Base-by-base conservation (phyloP, 2,797 vertebrate genomes). In the Ctenopoma kingsleyae region DNA sequence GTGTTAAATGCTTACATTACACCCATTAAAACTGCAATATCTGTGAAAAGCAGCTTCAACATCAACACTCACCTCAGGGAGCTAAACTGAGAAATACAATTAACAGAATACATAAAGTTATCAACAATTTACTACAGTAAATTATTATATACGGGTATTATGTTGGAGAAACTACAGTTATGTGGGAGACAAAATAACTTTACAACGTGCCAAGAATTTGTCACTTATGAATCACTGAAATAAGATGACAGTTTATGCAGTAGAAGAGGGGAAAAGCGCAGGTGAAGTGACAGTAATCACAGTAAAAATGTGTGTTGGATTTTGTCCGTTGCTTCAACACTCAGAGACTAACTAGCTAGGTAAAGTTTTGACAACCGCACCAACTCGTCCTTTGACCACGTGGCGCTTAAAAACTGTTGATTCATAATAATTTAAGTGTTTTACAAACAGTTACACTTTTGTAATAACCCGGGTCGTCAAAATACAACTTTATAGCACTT, bases 311-410 rank as follows among this genome's bases (percentile, higher is more conserved):
- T 2, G 16, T 36, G 11, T 4, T 36, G 25, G 0, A 8, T 51
- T 3, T 22, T 3, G 7, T 7, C 12, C 49, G 55, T 23, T 50
- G 15, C 27, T 17, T 19, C 12, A 13, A 19, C 25, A 15, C 7
- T 0, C 4, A 9, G 32, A 38, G 10, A 38, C 36, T 15, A 16
- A 5, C 38, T 40, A 46, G 50, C 38, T 15, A 25, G 16, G 17
- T 52, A 1, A 72, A 79, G 69, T 82, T 67, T 68, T 84, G 84
- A 91, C 89, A 90, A 78, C 66, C 40, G 8, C 67, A 41, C 69
- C 59, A 78, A 87, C 81, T 82, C 61, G 75, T 44, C 62, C 62
- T 50, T 78, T 51, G 67, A 77, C 78, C 92, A 93, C 92, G 92
- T 93, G 92, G 91, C 90, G 76, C 38, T 32, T 6, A 22, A 49